Conservation (phyloP, 2,888 invertebrate genomes). For the Marronus borbonicus region DNA sequence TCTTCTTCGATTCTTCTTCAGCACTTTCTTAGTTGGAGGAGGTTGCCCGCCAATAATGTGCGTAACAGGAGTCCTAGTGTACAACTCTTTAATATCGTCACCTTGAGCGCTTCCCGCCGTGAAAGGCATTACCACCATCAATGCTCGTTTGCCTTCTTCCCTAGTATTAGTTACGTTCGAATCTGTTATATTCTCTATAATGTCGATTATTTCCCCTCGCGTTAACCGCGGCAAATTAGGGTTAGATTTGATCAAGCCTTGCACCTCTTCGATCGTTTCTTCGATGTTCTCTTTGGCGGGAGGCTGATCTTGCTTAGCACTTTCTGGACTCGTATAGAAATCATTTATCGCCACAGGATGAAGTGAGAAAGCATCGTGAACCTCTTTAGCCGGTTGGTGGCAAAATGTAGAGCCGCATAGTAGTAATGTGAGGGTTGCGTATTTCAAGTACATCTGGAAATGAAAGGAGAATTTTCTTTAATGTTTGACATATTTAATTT, state of each 20-base stretch:
- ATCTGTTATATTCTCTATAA: constrained; percentile 79
- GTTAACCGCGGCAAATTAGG: constrained; percentile 77
- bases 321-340: constrained; percentile 27
- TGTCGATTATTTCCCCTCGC: constrained; percentile 78
- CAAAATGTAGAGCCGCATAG: not conserved
- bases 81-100: constrained; percentile 75
- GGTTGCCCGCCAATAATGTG: constrained; percentile 71
- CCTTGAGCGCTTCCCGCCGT: constrained; percentile 74
- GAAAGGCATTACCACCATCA: constrained; percentile 80
- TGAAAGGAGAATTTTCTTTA: not conserved
- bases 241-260: constrained; percentile 76
- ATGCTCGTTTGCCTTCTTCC: constrained; percentile 71
- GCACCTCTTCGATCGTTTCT: constrained; percentile 79
- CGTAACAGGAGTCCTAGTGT: constrained; percentile 78
- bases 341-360: constrained; percentile 49
- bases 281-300: constrained; percentile 66
- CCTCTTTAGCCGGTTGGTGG: not conserved
- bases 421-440: not conserved
- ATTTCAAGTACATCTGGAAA: constrained; percentile 42
- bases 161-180: constrained; percentile 61
- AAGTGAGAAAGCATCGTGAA: constrained; percentile 31
- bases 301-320: not conserved
- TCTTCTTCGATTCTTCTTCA: constrained; percentile 51
- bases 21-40: constrained; percentile 49
- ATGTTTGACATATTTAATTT: no score